Conservation (phyloP, 2,888 invertebrate genomes). For the Helleia helle region DNA sequence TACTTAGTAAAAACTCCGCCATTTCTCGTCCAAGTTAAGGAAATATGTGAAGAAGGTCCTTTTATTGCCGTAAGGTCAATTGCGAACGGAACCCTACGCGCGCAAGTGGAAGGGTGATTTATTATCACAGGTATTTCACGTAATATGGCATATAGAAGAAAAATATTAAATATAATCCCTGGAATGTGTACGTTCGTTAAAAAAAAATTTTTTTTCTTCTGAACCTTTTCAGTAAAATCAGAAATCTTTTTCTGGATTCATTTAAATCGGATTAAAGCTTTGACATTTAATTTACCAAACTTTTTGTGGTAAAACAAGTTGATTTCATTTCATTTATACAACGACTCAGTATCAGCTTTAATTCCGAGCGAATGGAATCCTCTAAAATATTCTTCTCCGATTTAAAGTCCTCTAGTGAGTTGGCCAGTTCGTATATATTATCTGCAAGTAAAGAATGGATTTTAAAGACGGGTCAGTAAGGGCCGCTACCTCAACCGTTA, state of each 20-base stretch:
- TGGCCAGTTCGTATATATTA: too few species aligned
- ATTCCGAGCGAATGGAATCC: too few species aligned
- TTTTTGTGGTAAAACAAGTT: background rate
- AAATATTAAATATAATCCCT: background rate
- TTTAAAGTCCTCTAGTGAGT: too few species aligned
- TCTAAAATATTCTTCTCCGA: too few species aligned
- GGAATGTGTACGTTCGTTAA: too few species aligned
- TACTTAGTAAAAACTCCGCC: constrained; percentile 3
- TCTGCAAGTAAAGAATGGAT: too few species aligned
- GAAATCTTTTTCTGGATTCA: background rate
- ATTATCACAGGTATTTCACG: constrained; percentile 3
- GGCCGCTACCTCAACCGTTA: too few species aligned
- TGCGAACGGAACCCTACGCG: constrained; percentile 3
- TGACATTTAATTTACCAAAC: background rate
- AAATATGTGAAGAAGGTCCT: constrained; percentile 8
- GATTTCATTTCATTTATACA: background rate
- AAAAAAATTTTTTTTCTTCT: background rate
- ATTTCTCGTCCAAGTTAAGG: background rate
- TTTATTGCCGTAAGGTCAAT: constrained; percentile 10
- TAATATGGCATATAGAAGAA: background rate
- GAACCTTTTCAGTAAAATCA: background rate
- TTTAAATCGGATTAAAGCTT: background rate
- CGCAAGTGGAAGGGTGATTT: constrained; percentile 8
- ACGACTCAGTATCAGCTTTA: too few species aligned
- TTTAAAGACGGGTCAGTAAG: too few species aligned